These are phyloP conservation scores for Chorisops tibialis DNA, from an alignment of 2,888 invertebrate genomes.

Conservation along the genomic window DNA sequence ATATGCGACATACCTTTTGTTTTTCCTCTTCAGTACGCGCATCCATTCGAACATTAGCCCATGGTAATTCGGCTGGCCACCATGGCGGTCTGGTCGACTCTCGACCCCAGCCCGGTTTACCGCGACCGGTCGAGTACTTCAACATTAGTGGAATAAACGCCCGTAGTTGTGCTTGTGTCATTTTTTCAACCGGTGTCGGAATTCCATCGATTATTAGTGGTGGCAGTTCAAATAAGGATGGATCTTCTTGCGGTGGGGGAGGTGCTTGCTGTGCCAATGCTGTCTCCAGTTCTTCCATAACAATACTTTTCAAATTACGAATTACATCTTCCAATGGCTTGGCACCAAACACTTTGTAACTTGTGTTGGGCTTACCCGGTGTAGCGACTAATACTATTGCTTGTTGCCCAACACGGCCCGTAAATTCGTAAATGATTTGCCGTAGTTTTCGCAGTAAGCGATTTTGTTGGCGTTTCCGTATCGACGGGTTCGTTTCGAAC, in stretches of 20 bases:
- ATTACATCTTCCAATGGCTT: slow-evolving; percentile 96
- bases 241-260: slow-evolving; percentile 75
- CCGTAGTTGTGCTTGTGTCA: slow-evolving; percentile 95
- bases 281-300: slow-evolving; percentile 93
- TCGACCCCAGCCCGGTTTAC: slow-evolving; percentile 97
- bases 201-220: slow-evolving; percentile 96
- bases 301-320: slow-evolving; percentile 81
- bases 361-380: slow-evolving; percentile 92
- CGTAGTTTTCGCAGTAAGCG: slow-evolving; percentile 81
- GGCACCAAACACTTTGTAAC: slow-evolving; percentile 95
- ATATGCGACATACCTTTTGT: slow-evolving; percentile 81
- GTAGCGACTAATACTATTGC: slow-evolving; percentile 94
- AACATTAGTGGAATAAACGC: slow-evolving; percentile 97
- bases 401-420: slow-evolving; percentile 94
- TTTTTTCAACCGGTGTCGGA: slow-evolving; percentile 97
- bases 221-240: slow-evolving; percentile 90
- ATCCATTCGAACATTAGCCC: slow-evolving; percentile 98
- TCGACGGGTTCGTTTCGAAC: slow-evolving; percentile 96
- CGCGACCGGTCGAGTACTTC: slow-evolving; percentile 94
- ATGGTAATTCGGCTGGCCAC: slow-evolving; percentile 98
- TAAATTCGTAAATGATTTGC: slow-evolving; percentile 95
- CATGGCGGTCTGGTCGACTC: slow-evolving; percentile 93
- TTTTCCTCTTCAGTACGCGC: slow-evolving; percentile 94
- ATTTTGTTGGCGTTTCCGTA: slow-evolving; percentile 92
- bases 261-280: slow-evolving; percentile 92